phyloP scores from a whole-genome alignment of 1,140 invertebrate genomes.

The Trachymyrmex cornetzi region DNA sequence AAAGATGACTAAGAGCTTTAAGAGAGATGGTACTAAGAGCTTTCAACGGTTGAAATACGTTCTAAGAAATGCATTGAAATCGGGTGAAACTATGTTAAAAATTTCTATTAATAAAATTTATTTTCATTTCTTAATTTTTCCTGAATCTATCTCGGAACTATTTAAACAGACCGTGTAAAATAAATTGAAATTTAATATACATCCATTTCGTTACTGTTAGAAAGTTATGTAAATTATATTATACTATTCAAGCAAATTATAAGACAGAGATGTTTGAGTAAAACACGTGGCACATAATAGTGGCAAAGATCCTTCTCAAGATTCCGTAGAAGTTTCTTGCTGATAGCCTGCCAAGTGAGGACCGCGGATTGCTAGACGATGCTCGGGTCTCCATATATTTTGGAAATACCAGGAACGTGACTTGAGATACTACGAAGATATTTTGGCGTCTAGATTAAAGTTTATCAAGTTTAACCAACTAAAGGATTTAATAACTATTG shows the following conservation, averaged over 20 bases:
- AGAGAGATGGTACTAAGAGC: no score
- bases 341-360: conserved; percentile 51
- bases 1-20: no score
- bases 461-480: conserved; percentile 21
- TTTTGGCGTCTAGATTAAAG: conserved; percentile 8
- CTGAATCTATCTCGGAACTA: no score
- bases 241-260: conserved; percentile 13
- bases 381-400: conserved; percentile 18
- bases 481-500: neutral
- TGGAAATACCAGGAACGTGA: conserved; percentile 38
- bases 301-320: conserved; percentile 39
- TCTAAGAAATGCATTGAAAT: no score
- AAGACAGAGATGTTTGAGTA: neutral
- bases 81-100: no score
- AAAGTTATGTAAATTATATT: neutral
- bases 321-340: conserved; percentile 33
- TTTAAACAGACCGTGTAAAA: neutral
- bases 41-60: no score
- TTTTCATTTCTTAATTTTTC: no score
- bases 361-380: conserved; percentile 31
- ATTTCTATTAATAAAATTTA: neutral
- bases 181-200: conserved; percentile 21
- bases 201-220: neutral
- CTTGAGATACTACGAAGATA: neutral
- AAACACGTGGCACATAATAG: neutral